Evolutionary conservation across 2,113 vertebrate genomes (phyloP), one percentile per base, ranked within the genome.

Genomic region (Stegastes partitus): DNA sequence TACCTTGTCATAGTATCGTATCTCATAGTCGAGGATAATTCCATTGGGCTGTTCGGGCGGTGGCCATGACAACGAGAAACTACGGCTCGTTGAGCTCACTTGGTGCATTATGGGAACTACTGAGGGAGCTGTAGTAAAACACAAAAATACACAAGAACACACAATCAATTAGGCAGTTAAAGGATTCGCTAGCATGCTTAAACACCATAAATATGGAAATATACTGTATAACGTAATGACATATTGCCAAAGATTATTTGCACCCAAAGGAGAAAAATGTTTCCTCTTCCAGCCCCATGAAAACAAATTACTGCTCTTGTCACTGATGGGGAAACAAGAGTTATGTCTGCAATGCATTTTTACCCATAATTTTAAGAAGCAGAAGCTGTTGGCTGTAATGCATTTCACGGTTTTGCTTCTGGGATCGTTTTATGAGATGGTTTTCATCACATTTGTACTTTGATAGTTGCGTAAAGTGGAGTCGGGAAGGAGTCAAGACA

Each of bases 81-180:
- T 97, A 91, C 95, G 96, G 95, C 97, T 98, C 0, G 97, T 98
- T 78, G 97, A 97, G 71, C 97, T 97, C 88, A 99, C 97, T 92
- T 99, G 97, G 94, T 99, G 97, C 97, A 99, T 97, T 90, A 98
- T 97, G 92, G 97, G 97, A 88, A 99, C 97, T 0, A 92, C 96
- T 50, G 97, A 99, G 23, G 97, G 97, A 71, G 97, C 97, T 99
- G 95, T 79, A 44, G 31, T n/a, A 81, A 75, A 78, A 63, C 34
- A 77, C 68, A 79, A 21, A 68, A 5, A 55, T 56, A 86, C 68
- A 79, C 11, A 75, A 50, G 50, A 23, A 75, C 42, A 79, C 79
- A 80, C 72, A 85, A 86, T 84, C 73, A 84, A 79, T 87, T 82
- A 84, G 15, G 34, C 68, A 45, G 34, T 78, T 51, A 65, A 68